Base-by-base conservation (phyloP, 2,888 invertebrate species). In the Oxystoma pomonae region DNA sequence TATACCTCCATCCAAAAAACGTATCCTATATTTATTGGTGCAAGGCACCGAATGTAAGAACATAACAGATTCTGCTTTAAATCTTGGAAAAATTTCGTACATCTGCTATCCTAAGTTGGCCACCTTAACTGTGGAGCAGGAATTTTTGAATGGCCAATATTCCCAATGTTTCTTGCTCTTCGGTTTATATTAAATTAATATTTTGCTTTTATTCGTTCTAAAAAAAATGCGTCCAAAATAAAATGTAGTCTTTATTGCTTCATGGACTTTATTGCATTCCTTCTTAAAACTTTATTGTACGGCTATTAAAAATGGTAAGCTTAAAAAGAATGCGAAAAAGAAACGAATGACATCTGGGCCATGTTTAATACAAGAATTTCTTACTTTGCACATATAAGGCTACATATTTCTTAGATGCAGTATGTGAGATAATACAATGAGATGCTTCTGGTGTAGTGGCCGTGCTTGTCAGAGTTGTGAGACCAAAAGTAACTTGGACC, bases 371-470 rank as follows among this genome's bases (percentile, higher is more conserved):
- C 35, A 35, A 35, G 35, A 35, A 35, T 35, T 35, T 35, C 35
- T 35, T 35, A 35, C 67, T 57, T 67, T 64, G 64, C 67, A 65
- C 67, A 61, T 61, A 67, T 65, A 67, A 66, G 66, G 66, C 64
- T 62, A 59, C 53, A 53, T 53, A 53, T 53, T 53, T 19, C 53
- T 53, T 53, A 53, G 53, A 53, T 53, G 53, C 53, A 19, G 53
- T n/a, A 53, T 19, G 53, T 19, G 35, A 16, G 53, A 53, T 53
- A 53, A 53, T 16, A 53, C 53, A 53, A 53, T 53, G 19, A 53
- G 53, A 53, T 19, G 53, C 53, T 53, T 53, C 53, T 53, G 53
- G 35, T 35, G 35, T 35, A 35, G 35, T 35, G 3, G 35, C 35
- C 3, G 35, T 35, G 3, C 3, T 35, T 35, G 35, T 35, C 3